Conservation (phyloP, 23 tunicate genomes). For the Trididemnum nubilum region DNA sequence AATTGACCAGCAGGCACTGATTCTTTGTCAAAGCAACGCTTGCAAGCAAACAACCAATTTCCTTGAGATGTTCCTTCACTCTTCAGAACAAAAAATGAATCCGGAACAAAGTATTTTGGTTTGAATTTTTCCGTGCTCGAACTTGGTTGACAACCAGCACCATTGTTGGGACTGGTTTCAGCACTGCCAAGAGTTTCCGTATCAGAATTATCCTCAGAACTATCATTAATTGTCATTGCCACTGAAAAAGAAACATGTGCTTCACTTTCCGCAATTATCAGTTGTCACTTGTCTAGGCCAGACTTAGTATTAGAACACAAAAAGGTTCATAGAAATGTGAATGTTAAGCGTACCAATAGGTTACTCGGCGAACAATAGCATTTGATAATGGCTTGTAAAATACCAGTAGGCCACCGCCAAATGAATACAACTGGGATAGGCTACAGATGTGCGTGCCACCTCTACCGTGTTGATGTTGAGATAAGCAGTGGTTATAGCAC, state of each 20-base stretch:
- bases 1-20: neutral
- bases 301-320: too few species aligned
- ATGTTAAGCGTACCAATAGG: too few species aligned
- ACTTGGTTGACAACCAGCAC: too few species aligned
- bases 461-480: too few species aligned
- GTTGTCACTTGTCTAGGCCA: neutral
- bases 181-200: neutral
- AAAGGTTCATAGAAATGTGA: too few species aligned
- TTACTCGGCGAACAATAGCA: too few species aligned
- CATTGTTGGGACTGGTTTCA: neutral
- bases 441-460: too few species aligned
- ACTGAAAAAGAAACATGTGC: neutral
- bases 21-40: neutral
- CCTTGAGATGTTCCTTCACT: neutral
- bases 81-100: neutral
- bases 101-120: neutral
- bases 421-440: too few species aligned
- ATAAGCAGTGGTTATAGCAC: too few species aligned
- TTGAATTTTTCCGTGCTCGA: neutral
- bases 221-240: neutral
- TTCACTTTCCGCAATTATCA: neutral
- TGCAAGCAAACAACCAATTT: neutral
- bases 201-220: neutral
- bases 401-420: too few species aligned
- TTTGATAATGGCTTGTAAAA: too few species aligned